These are phyloP conservation scores for Eupithecia tripunctaria DNA, from an alignment of 2,888 invertebrate genomes.

Conservation along the genomic window DNA sequence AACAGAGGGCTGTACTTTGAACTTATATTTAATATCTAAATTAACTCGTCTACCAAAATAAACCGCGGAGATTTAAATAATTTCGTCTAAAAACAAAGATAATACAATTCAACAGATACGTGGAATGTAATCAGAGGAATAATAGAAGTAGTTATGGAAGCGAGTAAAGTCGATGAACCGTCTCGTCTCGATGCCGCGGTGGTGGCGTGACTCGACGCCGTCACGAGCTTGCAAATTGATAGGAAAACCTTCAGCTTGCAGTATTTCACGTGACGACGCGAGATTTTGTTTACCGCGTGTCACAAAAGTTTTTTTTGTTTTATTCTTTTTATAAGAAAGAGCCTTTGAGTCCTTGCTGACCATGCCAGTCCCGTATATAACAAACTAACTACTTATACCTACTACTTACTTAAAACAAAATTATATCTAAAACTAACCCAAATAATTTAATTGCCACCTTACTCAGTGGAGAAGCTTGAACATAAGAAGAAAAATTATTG, in stretches of 20 bases:
- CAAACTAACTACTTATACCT: too few species aligned
- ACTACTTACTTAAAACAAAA: too few species aligned
- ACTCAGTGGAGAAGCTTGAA: too few species aligned
- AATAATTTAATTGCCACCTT: too few species aligned
- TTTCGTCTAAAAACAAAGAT: not conserved
- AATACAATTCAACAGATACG: not conserved
- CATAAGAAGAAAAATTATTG: too few species aligned
- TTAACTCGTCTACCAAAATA: not conserved
- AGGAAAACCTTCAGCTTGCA: conserved; percentile 17
- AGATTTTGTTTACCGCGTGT: not conserved
- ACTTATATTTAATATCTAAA: not conserved
- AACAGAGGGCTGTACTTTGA: not conserved
- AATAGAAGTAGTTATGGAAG: conserved; percentile 7
- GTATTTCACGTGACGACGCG: conserved; percentile 14
- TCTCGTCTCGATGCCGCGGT: conserved; percentile 28
- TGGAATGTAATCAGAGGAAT: not conserved
- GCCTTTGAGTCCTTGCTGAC: too few species aligned
- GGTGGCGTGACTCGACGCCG: conserved; percentile 18
- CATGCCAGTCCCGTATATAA: too few species aligned
- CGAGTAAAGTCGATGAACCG: conserved; percentile 26
- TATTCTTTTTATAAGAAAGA: too few species aligned
- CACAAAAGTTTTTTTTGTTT: too few species aligned
- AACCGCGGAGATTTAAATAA: not conserved
- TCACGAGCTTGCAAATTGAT: conserved; percentile 34
- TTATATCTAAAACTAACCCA: too few species aligned